Base-by-base conservation (phyloP, 2,888 invertebrate genomes). In the Eupithecia abbreviata region DNA sequence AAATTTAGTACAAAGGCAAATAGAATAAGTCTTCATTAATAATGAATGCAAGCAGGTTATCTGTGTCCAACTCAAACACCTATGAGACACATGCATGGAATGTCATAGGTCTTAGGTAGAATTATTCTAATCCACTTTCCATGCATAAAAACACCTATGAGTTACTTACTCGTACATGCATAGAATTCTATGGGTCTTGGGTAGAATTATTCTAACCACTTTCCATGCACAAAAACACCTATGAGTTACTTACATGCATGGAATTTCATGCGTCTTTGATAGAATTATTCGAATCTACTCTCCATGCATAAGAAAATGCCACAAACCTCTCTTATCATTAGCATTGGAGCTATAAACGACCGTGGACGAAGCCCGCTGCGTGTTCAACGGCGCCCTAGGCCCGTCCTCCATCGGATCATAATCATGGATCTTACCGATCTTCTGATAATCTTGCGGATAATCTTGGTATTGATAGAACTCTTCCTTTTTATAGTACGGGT, bases 371-470 rank as follows among this genome's bases (percentile, higher is more conserved):
- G 97, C 97, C 84, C 98, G 95, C 79, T 97, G 96, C 5, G 98
- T 97, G 87, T 97, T 97, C 0, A 97, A 97, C 79, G 96, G 95
- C 71, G 95, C 95, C 80, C 97, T 95, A 18, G 97, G 97, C 71
- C 97, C 96, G 86, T 97, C 97, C 83, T 96, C 96, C 81, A 97
- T 92, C 4, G 98, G 97, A 90, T 98, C 98, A 86, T 97, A 98
- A 86, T 98, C 98, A 82, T 97, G 97, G 83, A 97, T 97, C 93
- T 97, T 96, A 81, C 97, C 96, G 88, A 97, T 96, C 89, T 95
- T 95, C 89, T 92, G 92, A 72, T 89, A 83, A 0, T 90, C 88
- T 76, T 77, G 77, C 9, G 47, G 58, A 3, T 86, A 86, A 71
- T 84, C 87, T 42, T 87, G 90, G 71, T 88, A 86, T 77, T 92